These are phyloP conservation scores for Yponomeuta cagnagella DNA, from an alignment of 2,888 invertebrate genomes.

Conservation along the genomic window DNA sequence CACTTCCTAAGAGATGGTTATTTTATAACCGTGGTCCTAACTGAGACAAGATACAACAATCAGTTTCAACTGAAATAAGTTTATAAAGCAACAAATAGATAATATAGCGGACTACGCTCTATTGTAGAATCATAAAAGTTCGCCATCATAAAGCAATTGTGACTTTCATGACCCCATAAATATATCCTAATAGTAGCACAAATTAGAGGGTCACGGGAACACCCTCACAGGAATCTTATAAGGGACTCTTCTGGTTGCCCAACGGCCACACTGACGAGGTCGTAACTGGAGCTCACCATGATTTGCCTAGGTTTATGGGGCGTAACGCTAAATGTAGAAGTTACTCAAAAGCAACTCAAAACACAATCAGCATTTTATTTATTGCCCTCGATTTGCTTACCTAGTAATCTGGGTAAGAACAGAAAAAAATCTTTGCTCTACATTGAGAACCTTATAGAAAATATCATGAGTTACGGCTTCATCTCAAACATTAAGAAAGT, in stretches of 20 bases:
- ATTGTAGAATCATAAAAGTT: too few species aligned
- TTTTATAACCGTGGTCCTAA: too few species aligned
- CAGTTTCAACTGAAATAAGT: too few species aligned
- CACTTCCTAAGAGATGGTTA: background rate
- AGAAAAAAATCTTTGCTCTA: too few species aligned
- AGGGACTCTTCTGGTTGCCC: background rate
- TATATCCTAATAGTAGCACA: background rate
- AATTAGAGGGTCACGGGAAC: background rate
- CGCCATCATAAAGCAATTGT: background rate
- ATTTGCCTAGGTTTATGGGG: background rate
- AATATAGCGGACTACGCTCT: too few species aligned
- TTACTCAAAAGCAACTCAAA: background rate
- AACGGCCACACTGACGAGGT: background rate
- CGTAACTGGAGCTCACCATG: background rate
- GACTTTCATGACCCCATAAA: background rate
- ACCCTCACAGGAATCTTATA: background rate
- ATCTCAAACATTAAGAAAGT: too few species aligned
- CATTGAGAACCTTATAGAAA: too few species aligned
- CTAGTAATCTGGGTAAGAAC: too few species aligned
- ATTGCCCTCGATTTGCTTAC: background rate
- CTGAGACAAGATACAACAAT: too few species aligned
- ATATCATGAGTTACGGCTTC: too few species aligned
- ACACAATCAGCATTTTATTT: background rate
- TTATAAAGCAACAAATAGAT: too few species aligned
- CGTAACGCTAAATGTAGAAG: background rate